Percentiles rank a stretch among this genome's conserved stretches.
phyloP scores from a whole-genome alignment of 2,797 vertebrate genomes.

The Peromyscus melanophrys region DNA sequence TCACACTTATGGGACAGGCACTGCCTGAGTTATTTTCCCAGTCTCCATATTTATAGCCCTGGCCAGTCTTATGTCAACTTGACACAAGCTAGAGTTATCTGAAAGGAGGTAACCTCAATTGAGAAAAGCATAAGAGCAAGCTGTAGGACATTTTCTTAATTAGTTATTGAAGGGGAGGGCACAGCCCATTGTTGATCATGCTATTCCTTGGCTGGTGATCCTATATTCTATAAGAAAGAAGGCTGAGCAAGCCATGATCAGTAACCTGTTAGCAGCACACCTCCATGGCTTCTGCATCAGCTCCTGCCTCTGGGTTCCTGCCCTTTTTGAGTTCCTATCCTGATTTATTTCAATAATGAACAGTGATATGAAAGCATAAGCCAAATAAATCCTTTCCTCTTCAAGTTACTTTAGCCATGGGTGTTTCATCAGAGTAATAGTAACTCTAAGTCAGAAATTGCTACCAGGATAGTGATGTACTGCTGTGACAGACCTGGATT shows the following conservation, averaged over 20 bases:
- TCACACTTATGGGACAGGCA: background rate
- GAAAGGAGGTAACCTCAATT: background rate
- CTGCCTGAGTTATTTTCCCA: background rate
- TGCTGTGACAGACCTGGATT: background rate
- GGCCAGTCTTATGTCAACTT: background rate
- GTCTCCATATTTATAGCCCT: background rate
- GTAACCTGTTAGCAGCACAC: background rate
- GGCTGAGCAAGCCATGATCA: background rate
- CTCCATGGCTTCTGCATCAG: background rate
- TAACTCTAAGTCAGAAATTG: background rate
- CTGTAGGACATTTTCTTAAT: background rate
- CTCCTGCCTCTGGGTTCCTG: background rate
- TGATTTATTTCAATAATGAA: background rate
- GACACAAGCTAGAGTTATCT: background rate
- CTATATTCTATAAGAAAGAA: background rate
- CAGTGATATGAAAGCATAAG: background rate
- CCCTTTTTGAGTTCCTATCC: background rate
- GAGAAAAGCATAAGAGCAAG: background rate
- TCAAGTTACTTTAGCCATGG: background rate
- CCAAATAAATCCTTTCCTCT: background rate
- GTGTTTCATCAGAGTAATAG: background rate
- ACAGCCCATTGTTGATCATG: background rate
- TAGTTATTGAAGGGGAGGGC: background rate
- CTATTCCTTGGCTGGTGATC: background rate
- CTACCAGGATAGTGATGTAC: background rate